Evolutionary conservation across 2,888 invertebrate species (phyloP).

Genomic region (Resseliella maxima): DNA sequence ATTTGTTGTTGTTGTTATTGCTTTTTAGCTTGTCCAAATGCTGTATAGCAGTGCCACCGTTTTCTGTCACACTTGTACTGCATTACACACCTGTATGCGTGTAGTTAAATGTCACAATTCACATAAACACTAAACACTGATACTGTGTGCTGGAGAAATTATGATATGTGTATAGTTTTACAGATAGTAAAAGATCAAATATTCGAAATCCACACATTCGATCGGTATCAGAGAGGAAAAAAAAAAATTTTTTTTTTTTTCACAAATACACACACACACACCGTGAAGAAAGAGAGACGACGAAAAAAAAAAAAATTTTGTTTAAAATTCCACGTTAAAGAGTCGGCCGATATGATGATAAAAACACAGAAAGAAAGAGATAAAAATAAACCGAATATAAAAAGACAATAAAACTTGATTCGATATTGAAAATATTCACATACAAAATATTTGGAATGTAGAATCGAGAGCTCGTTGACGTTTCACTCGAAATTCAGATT

Average conservation of each 20-base stretch:
- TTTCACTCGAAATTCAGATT: not conserved
- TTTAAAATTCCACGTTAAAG: not conserved
- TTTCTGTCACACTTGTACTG: conserved; percentile 42
- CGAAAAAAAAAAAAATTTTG: not conserved
- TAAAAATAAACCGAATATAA: not conserved
- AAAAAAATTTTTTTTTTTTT: no score
- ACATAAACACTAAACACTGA: conserved; percentile 31
- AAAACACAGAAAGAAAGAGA: not conserved
- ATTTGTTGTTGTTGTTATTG: not conserved
- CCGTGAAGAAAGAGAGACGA: not conserved
- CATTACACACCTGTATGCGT: conserved; percentile 41
- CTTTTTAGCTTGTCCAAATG: not conserved
- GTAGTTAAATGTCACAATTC: conserved; percentile 53
- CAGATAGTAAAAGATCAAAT: not conserved
- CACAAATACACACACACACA: no score
- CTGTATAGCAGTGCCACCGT: conserved; percentile 25
- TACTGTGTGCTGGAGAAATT: conserved; percentile 22
- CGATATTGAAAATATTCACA: conserved; percentile 12
- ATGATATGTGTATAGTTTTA: conserved; percentile 30
- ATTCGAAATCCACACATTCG: not conserved
- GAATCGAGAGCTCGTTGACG: conserved; percentile 35
- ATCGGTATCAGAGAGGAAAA: no score
- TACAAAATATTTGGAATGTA: conserved; percentile 17
- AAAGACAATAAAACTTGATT: conserved; percentile 51
- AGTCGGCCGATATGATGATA: not conserved